phyloP scores from a whole-genome alignment of 2,888 invertebrate genomes.

The Poecilobothrus nobilitatus region DNA sequence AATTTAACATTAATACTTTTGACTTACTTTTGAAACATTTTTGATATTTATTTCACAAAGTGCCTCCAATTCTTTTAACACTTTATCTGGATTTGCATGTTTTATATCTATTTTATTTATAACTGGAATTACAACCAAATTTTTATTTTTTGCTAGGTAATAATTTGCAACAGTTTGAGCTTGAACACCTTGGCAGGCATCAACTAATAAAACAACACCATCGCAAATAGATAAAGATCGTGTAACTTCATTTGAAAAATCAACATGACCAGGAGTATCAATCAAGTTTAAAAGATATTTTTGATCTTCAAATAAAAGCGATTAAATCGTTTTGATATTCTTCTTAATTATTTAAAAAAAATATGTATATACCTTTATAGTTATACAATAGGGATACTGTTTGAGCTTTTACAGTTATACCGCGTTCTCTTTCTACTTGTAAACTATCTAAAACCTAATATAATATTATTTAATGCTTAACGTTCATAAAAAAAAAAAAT shows the following conservation, averaged over 20 bases:
- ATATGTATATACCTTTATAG: slow-evolving; percentile 44
- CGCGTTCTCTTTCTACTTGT: slow-evolving; percentile 86
- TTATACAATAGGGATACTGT: slow-evolving; percentile 79
- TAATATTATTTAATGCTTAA: neutral
- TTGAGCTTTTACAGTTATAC: slow-evolving; percentile 98
- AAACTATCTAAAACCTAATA: slow-evolving; percentile 57
- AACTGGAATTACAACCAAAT: slow-evolving; percentile 80
- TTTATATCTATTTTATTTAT: slow-evolving; percentile 95
- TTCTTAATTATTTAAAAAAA: too few species aligned
- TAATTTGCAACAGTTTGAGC: slow-evolving; percentile 98
- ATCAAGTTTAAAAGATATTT: slow-evolving; percentile 85
- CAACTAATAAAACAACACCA: slow-evolving; percentile 88
- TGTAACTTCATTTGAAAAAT: slow-evolving; percentile 91
- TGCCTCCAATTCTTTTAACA: slow-evolving; percentile 65
- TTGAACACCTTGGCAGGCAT: slow-evolving; percentile 92
- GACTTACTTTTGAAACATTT: slow-evolving; percentile 61
- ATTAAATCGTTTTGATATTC: too few species aligned
- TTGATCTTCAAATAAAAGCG: slow-evolving; percentile 40
- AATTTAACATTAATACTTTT: neutral
- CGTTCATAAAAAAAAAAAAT: too few species aligned
- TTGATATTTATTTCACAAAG: slow-evolving; percentile 72
- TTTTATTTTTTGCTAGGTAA: slow-evolving; percentile 74
- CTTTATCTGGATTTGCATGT: slow-evolving; percentile 76
- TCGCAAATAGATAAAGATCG: slow-evolving; percentile 88
- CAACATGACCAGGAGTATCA: slow-evolving; percentile 97